Evolutionary conservation across 2,113 vertebrate genomes (phyloP).

Genomic region (Megaceryle maxima): DNA sequence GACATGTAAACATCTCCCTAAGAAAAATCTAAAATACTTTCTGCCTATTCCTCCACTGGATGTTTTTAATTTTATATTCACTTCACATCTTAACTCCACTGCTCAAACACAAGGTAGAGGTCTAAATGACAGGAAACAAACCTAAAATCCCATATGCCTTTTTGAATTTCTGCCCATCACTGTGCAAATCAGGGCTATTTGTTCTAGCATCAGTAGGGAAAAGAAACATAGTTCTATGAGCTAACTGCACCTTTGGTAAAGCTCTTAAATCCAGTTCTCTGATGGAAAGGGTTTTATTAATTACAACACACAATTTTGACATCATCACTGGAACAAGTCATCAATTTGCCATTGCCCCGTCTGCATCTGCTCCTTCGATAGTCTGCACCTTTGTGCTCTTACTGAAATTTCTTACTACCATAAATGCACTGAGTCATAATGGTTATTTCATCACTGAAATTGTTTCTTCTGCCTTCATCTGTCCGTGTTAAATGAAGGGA

Average conservation of each 20-base stretch:
- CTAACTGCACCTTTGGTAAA: background rate
- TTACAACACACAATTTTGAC: background rate
- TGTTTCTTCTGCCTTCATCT: background rate
- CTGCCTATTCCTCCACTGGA: background rate
- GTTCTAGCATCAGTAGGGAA: background rate
- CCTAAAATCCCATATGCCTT: background rate
- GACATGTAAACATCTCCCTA: background rate
- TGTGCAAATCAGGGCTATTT: background rate
- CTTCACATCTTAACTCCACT: background rate
- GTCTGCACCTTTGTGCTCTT: background rate
- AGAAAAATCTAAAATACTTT: background rate
- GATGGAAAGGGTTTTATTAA: background rate
- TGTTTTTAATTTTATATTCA: background rate
- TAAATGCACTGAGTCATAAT: background rate
- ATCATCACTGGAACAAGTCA: background rate
- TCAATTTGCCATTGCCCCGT: background rate
- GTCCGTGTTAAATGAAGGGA: background rate
- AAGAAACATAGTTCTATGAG: background rate
- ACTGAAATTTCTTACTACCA: background rate
- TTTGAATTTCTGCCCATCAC: background rate
- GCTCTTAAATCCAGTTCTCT: background rate
- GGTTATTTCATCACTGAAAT: background rate
- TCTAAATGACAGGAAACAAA: background rate
- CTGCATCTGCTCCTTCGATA: background rate
- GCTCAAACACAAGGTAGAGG: background rate